A percentile compares a stretch with the other conserved stretches of the same genome.
Evolutionary conservation across 2,113 vertebrate genomes (phyloP).

Genomic region (Vimba vimba): DNA sequence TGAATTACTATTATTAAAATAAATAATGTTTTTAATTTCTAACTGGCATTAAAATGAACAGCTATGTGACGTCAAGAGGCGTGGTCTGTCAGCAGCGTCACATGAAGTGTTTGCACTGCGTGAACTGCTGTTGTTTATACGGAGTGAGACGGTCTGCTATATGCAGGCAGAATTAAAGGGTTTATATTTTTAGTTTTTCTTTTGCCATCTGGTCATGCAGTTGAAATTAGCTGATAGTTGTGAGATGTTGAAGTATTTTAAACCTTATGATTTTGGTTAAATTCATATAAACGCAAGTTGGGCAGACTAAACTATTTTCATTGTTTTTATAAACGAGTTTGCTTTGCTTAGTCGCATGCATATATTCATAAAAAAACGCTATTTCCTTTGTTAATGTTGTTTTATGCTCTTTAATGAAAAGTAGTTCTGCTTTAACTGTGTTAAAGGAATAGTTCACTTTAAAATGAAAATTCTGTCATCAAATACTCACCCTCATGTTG

Average conservation of each 20-base stretch:
- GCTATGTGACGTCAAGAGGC: slow-evolving; percentile 49
- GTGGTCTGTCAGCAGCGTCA: slow-evolving; percentile 31
- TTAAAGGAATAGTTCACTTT: no score
- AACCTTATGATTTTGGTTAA: background rate
- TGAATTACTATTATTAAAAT: background rate
- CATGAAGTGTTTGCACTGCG: background rate
- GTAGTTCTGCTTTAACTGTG: background rate
- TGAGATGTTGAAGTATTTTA: background rate
- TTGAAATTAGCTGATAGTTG: background rate
- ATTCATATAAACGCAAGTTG: background rate
- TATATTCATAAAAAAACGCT: background rate
- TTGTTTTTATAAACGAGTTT: background rate
- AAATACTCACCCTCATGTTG: no score
- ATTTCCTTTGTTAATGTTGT: background rate
- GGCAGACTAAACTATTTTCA: background rate
- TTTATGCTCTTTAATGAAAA: background rate
- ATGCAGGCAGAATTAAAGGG: background rate
- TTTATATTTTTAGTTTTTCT: background rate
- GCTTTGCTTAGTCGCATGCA: background rate
- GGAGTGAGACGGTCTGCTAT: background rate
- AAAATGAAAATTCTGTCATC: no score
- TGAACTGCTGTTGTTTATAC: slow-evolving; percentile 16
- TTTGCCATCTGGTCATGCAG: background rate
- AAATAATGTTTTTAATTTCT: slow-evolving; percentile 19
- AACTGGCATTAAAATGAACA: slow-evolving; percentile 39